Conservation (phyloP, 2,113 vertebrate species). For the Macaca mulatta region DNA sequence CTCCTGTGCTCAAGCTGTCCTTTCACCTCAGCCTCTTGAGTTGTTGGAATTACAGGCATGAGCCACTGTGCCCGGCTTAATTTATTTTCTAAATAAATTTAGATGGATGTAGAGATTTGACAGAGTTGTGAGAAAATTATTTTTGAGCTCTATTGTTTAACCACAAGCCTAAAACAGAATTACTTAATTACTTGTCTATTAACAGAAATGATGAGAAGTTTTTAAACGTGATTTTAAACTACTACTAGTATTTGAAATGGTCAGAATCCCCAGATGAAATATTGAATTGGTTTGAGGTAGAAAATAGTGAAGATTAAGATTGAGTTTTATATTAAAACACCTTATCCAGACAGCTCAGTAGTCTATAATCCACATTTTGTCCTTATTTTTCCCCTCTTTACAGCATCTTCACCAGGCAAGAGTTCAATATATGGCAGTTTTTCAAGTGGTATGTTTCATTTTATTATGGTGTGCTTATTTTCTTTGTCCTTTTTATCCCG, state of each 20-base stretch:
- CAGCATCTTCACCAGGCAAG: slow-evolving; percentile 30
- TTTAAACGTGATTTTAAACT: slow-evolving; percentile 26
- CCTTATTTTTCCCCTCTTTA: background rate
- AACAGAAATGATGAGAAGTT: slow-evolving; percentile 12
- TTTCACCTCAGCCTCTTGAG: no score
- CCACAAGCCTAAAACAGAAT: slow-evolving; percentile 21
- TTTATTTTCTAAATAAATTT: slow-evolving; percentile 1
- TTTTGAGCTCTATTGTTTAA: slow-evolving; percentile 26
- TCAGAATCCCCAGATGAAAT: slow-evolving; percentile 41
- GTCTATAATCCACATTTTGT: background rate
- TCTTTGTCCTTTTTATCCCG: slow-evolving; percentile 7
- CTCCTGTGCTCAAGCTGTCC: no score
- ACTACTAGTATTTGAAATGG: background rate
- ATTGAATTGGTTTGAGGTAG: background rate
- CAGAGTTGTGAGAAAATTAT: background rate
- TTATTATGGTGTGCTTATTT: background rate
- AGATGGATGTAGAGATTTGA: background rate
- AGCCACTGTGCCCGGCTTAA: background rate
- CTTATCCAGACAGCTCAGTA: background rate
- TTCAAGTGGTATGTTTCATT: slow-evolving; percentile 54
- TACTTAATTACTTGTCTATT: slow-evolving; percentile 25
- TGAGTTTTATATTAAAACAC: background rate
- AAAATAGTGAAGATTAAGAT: slow-evolving; percentile 36
- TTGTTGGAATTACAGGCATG: no score
- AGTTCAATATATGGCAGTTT: slow-evolving; percentile 12